A percentile compares a stretch with the other conserved stretches of the same genome.
phyloP scores from a whole-genome alignment of 2,113 vertebrate species.

The Petrocephalus microphthalmus region DNA sequence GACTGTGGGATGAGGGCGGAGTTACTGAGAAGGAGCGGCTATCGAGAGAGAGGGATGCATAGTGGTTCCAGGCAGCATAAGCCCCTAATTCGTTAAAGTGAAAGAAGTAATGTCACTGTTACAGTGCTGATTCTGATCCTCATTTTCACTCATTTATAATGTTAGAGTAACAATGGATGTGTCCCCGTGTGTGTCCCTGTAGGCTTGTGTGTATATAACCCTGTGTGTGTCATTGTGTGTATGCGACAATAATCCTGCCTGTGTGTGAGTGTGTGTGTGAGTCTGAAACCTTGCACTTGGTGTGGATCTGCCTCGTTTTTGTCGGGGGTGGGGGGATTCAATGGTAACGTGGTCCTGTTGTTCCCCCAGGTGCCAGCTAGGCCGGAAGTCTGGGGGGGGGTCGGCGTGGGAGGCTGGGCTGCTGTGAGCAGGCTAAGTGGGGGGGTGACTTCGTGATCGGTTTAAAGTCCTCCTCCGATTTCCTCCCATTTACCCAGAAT shows the following conservation, averaged over 20 bases:
- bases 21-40: not conserved
- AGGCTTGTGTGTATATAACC: slow-evolving; percentile 17
- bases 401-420: not conserved
- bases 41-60: not conserved
- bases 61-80: not conserved
- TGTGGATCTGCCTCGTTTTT: slow-evolving; percentile 10
- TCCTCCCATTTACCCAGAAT: not conserved
- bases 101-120: not conserved
- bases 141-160: not conserved
- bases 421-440: not conserved
- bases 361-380: slow-evolving; percentile 1
- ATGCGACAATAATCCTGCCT: not conserved
- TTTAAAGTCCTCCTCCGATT: rapidly evolving
- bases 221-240: slow-evolving; percentile 21
- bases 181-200: not conserved
- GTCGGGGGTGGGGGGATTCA: not conserved
- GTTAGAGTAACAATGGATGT: not conserved
- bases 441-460: not conserved
- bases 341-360: not conserved
- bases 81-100: not conserved
- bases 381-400: slow-evolving; percentile 6
- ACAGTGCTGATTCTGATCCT: not conserved
- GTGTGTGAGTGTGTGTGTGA: not conserved
- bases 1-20: not conserved
- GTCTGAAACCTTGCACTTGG: slow-evolving; percentile 16